Evolutionary conservation across 2,113 vertebrate genomes (phyloP), one percentile per base, ranked within the genome.

Genomic region (Cairina moschata): DNA sequence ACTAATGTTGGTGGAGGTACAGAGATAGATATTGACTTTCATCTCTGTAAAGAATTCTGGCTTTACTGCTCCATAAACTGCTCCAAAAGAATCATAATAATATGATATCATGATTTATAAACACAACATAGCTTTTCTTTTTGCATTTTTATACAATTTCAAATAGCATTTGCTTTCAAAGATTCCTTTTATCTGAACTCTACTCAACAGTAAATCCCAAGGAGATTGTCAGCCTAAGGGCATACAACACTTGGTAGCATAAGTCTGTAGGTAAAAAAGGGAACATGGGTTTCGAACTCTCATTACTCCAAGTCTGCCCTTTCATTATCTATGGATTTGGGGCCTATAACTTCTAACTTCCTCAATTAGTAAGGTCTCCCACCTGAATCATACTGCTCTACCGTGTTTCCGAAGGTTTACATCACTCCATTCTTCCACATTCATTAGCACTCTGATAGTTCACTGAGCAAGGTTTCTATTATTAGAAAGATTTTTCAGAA

Each of bases 81-180:
- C 94, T 96, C 95, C 88, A 78, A 62, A 95, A 97, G 97, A 96
- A 96, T 91, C 96, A 89, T 85, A 96, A 84, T 87, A 97, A 95
- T 56, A 93, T 78, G 55, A 85, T 83, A 78, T 75, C 83, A 65
- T 91, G 94, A 97, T 96, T 96, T 97, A 97, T 93, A 95, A 93
- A 67, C 56, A 73, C 23, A 92, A 91, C 95, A 93, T 42, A 84
- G 18, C 59, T 93, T 88, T 94, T 91, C 8, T 80, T 86, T 62
- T 71, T 83, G 83, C 67, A 85, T 85, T 94, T 93, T 96, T 91
- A 85, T 79, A 85, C 50, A 63, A 65, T 97, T 96, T 94, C 93
- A 94, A 91, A 91, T 83, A 86, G 59, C 75, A 95, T 96, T 96
- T 95, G 56, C 81, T 91, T 97, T 96, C 69, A 85, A 29, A 63